Conservation (phyloP, 2,113 vertebrate genomes). For the Gopherus evgoodei region DNA sequence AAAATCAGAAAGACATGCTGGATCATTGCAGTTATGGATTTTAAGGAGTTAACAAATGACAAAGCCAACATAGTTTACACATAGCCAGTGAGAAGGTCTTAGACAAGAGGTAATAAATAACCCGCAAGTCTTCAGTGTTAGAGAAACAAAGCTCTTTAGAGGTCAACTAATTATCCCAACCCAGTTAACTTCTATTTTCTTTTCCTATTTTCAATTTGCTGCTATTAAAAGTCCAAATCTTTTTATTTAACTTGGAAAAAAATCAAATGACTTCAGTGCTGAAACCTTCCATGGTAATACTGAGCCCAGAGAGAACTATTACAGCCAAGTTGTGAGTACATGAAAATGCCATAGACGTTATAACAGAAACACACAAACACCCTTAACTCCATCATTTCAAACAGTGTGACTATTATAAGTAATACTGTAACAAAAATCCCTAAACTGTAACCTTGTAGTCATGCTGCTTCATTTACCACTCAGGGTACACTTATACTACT, state of each 20-base stretch:
- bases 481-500: background rate
- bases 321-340: constrained; percentile 22
- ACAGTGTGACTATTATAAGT: background rate
- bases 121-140: background rate
- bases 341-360: constrained; percentile 26
- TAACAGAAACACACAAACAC: constrained; percentile 25
- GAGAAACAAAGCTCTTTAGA: background rate
- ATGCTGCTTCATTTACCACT: background rate
- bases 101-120: constrained; percentile 16
- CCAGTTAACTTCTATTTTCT: background rate
- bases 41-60: background rate
- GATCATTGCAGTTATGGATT: background rate
- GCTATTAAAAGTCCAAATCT: constrained; percentile 29
- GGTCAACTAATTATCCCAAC: background rate
- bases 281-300: background rate
- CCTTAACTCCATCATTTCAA: background rate
- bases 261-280: background rate
- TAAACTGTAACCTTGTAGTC: background rate
- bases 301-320: background rate
- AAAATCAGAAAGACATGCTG: background rate
- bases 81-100: background rate
- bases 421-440: background rate
- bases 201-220: constrained; percentile 27
- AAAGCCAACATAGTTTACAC: background rate
- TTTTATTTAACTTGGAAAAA: constrained; percentile 40